Evolutionary conservation across 2,888 invertebrate species (phyloP).

Genomic region (Hirtodrosophila trivittata): DNA sequence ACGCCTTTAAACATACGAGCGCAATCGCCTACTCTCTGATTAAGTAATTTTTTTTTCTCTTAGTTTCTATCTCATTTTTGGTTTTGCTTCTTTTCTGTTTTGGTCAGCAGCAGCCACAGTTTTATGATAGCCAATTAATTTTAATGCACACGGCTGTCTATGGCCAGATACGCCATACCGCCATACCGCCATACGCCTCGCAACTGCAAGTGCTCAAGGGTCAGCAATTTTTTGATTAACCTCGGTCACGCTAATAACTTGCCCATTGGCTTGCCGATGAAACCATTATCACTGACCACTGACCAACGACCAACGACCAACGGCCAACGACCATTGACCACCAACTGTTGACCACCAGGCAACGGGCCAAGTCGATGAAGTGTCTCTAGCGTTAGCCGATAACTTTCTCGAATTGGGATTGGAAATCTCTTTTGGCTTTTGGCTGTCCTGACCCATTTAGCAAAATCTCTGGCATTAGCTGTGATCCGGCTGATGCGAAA

Average conservation of each 20-base stretch:
- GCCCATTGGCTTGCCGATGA: slow-evolving; percentile 53
- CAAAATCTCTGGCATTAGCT: slow-evolving; percentile 81
- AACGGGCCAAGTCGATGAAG: too few species aligned
- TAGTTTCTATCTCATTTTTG: slow-evolving; percentile 7
- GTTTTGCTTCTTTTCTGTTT: slow-evolving; percentile 1
- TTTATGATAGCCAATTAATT: slow-evolving; percentile 74
- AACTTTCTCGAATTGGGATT: slow-evolving; percentile 53
- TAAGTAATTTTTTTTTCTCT: slow-evolving; percentile 61
- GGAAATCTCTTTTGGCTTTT: slow-evolving; percentile 33
- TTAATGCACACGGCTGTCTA: slow-evolving; percentile 63
- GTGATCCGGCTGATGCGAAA: slow-evolving; percentile 80
- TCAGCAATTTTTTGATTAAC: slow-evolving; percentile 81
- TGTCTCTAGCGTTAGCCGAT: too few species aligned
- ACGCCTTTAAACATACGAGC: slow-evolving; percentile 52
- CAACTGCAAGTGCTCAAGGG: slow-evolving; percentile 53
- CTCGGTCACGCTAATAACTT: slow-evolving; percentile 67
- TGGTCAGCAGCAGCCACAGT: slow-evolving; percentile 40
- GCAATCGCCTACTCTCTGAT: slow-evolving; percentile 53
- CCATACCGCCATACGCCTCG: too few species aligned
- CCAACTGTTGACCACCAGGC: neutral
- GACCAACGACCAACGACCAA: slow-evolving; percentile 5
- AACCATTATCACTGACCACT: slow-evolving; percentile 62
- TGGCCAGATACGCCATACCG: slow-evolving; percentile 42
- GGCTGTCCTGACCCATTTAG: slow-evolving; percentile 70
- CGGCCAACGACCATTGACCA: slow-evolving; percentile 24